Percentiles rank a stretch among this genome's conserved stretches.
Conservation (phyloP, 2,888 invertebrate genomes). For the Chromoteleia sp. region DNA sequence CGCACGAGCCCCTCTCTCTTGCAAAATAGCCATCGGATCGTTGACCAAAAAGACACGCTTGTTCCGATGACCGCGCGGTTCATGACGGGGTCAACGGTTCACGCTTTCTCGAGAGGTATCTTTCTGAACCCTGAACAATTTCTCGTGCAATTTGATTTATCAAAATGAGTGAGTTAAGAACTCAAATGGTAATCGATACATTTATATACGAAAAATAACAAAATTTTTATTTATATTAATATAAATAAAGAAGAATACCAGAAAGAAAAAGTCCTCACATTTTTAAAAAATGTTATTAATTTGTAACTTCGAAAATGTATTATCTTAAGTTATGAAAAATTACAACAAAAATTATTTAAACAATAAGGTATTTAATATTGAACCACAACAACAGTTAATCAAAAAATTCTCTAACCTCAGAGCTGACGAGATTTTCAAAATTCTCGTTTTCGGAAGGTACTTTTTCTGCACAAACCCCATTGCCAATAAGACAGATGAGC, state of each 20-base stretch:
- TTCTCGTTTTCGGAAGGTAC: constrained; percentile 43
- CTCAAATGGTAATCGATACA: constrained; percentile 5
- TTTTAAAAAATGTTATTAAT: too few relatives aligned
- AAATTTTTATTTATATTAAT: too few relatives aligned
- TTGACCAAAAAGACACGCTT: constrained; percentile 69
- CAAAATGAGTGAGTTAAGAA: constrained; percentile 20
- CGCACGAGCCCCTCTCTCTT: constrained; percentile 68
- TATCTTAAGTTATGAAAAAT: too few relatives aligned
- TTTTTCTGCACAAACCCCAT: constrained; percentile 23
- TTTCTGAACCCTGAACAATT: constrained; percentile 73
- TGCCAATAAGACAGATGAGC: constrained; percentile 15
- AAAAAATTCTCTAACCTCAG: constrained; percentile 53
- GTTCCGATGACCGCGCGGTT: constrained; percentile 74
- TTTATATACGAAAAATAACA: background rate
- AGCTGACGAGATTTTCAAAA: constrained; percentile 35
- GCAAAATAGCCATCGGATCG: constrained; percentile 68
- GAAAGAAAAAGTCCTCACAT: too few relatives aligned
- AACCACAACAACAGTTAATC: too few relatives aligned
- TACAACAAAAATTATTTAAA: too few relatives aligned
- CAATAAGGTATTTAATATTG: too few relatives aligned
- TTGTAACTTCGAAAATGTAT: too few relatives aligned
- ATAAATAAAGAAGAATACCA: too few relatives aligned
- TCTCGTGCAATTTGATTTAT: constrained; percentile 53
- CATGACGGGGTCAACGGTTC: constrained; percentile 79
- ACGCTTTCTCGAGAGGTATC: constrained; percentile 73